Conservation (phyloP, 2,113 vertebrate species). For the Cyphomyrus discorhynchus region DNA sequence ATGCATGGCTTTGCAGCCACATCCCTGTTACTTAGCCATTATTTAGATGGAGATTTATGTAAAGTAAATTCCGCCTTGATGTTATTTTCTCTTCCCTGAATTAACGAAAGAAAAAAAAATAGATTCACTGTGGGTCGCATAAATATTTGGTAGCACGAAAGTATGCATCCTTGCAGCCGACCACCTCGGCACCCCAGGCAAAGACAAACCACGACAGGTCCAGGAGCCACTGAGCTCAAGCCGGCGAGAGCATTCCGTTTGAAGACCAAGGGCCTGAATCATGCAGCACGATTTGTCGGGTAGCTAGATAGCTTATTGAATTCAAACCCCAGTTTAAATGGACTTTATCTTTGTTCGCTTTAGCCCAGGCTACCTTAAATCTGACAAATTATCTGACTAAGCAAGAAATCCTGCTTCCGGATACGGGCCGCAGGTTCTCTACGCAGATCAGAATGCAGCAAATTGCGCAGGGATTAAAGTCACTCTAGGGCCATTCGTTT, state of each 20-base stretch:
- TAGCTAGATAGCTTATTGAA: not conserved
- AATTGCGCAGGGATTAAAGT: not conserved
- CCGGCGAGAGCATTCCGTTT: not conserved
- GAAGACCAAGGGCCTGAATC: not conserved
- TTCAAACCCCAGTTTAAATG: not conserved
- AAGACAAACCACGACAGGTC: not conserved
- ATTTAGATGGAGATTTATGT: slow-evolving; percentile 9
- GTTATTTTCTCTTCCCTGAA: slow-evolving; percentile 1
- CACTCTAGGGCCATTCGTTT: not conserved
- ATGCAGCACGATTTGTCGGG: not conserved
- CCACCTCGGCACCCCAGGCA: not conserved
- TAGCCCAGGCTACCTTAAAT: not conserved
- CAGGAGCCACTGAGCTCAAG: not conserved
- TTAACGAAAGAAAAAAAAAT: not conserved
- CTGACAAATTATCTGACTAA: not conserved
- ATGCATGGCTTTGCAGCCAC: not conserved
- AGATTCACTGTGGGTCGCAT: not conserved
- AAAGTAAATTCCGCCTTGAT: not conserved
- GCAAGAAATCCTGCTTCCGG: not conserved
- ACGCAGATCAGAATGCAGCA: not conserved
- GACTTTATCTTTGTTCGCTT: not conserved
- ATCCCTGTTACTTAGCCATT: not conserved
- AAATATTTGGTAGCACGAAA: not conserved
- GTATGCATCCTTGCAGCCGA: not conserved
- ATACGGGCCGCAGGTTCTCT: not conserved